A percentile compares a stretch with the other conserved stretches of the same genome.
Conservation (phyloP, 2,797 vertebrate species). For the Esox lucius region DNA sequence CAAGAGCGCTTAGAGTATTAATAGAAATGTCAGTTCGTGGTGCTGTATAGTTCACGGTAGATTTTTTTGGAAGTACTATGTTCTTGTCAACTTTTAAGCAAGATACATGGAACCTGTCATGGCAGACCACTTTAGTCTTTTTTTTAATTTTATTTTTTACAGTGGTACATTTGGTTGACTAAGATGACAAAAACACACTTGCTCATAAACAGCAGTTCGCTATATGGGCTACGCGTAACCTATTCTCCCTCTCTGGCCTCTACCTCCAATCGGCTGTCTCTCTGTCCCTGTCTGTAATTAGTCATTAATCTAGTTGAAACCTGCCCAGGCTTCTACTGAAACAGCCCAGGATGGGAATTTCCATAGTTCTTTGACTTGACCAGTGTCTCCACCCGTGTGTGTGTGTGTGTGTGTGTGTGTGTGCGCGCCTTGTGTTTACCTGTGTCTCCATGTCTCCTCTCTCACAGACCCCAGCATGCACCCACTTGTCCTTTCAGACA, state of each 20-base stretch:
- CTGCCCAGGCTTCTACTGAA: slow-evolving; percentile 55
- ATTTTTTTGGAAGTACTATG: background rate
- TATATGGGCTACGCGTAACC: slow-evolving; percentile 12
- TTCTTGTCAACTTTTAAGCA: background rate
- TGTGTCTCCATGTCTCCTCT: background rate
- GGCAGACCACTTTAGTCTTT: background rate
- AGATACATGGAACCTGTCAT: background rate
- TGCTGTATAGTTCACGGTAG: background rate
- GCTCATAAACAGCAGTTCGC: background rate
- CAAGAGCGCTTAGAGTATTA: background rate
- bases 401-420: slow-evolving; percentile 26
- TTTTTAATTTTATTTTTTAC: no score
- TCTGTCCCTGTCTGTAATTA: slow-evolving; percentile 37
- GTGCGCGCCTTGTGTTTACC: slow-evolving; percentile 15
- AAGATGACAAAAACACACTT: background rate
- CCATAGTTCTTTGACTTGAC: slow-evolving; percentile 40
- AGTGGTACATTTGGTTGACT: background rate
- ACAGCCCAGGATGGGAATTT: slow-evolving; percentile 57
- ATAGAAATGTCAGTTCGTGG: background rate
- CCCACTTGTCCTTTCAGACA: slow-evolving; percentile 45
- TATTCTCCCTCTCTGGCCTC: slow-evolving; percentile 26
- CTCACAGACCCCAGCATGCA: slow-evolving; percentile 40
- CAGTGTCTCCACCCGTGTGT: background rate
- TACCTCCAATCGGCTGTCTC: slow-evolving; percentile 47
- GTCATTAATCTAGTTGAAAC: slow-evolving; percentile 68